Percentiles rank a stretch among this genome's conserved stretches.
These are phyloP conservation scores for Thaleichthys pacificus DNA, from an alignment of 2,797 vertebrate genomes.

Conservation along the genomic window DNA sequence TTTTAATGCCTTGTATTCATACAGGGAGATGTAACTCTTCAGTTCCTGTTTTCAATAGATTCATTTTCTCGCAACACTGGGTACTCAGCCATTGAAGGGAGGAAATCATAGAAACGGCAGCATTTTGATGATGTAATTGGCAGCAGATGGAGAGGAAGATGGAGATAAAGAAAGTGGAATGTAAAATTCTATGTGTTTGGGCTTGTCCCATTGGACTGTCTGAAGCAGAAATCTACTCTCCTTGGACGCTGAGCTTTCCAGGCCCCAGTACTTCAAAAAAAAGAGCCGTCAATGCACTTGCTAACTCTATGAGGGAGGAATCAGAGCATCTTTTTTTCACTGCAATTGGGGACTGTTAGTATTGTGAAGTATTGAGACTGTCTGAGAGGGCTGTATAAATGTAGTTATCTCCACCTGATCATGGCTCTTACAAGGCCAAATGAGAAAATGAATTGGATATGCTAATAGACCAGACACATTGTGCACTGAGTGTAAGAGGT, in stretches of 20 bases:
- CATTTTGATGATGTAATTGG: constrained; percentile 72
- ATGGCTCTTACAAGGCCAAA: constrained; percentile 20
- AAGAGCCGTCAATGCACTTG: constrained; percentile 26
- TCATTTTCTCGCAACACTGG: constrained; percentile 39
- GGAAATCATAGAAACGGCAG: constrained; percentile 60
- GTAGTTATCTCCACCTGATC: constrained; percentile 40
- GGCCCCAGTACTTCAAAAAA: constrained; percentile 49
- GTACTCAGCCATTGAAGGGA: constrained; percentile 51
- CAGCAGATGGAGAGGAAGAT: constrained; percentile 70
- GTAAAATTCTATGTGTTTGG: constrained; percentile 73
- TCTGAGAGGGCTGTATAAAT: constrained; percentile 34
- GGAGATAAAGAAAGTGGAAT: constrained; percentile 70
- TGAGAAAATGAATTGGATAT: constrained; percentile 51
- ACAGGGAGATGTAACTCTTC: constrained; percentile 29
- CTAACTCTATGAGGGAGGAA: constrained; percentile 33
- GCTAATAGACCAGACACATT: constrained; percentile 47
- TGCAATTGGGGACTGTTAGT: constrained; percentile 1
- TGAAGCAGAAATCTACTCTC: constrained; percentile 46
- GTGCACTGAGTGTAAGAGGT: constrained; percentile 43
- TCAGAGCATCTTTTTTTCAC: constrained; percentile 40
- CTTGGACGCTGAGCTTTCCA: constrained; percentile 57
- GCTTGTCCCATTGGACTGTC: constrained; percentile 60
- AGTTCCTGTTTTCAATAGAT: constrained; percentile 44
- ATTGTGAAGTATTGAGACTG: constrained; percentile 8
- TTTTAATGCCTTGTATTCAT: constrained; percentile 30